Evolutionary conservation across 2,113 vertebrate species (phyloP), one percentile per base, ranked within the genome.

Genomic region (Larimichthys polyactis): DNA sequence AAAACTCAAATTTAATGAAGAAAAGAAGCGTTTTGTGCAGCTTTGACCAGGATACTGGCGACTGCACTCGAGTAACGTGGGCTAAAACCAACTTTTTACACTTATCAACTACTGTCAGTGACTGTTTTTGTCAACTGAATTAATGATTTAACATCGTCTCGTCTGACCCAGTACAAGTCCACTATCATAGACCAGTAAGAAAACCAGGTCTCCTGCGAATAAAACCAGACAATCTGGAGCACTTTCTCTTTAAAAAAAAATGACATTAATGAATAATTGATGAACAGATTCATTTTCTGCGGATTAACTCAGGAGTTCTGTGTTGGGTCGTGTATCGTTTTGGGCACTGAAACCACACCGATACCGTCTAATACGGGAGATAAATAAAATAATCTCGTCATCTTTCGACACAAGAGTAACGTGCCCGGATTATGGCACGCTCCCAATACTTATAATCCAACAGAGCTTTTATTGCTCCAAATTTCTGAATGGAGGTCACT

Each of bases 371-470:
- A 44, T 10, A 8, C 49, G 32, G 46, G 20, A 66, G 46, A 79
- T 62, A 71, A 27, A 27, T 27, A 2, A 27, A 27, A 27, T 27
- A 27, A 27, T 27, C 27, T 73, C 4, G 1, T 71, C 59, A 71
- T 83, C 66, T 69, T 71, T 89, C 82, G 82, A 86, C 62, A 52
- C 32, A 29, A 29, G 43, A 51, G 54, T n/a, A 49, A 49, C 0
- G 6, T 49, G 71, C 52, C 14, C 29, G 71, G 89, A 88, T 90
- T 86, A 84, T 57, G 60, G 64, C 71, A 46, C 10, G 24, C 19
- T 43, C 20, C 52, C 22, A 77, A 75, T 79, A 81, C 68, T 71
- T 52, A 67, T 84, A 82, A 91, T 89, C 78, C 78, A 83, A 66
- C 63, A n/a, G 63, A 83, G 63, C 65, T 55, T 65, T 75, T 80